Evolutionary conservation across 2,888 invertebrate species (phyloP).

Genomic region (Rhamphomyia laevipes): DNA sequence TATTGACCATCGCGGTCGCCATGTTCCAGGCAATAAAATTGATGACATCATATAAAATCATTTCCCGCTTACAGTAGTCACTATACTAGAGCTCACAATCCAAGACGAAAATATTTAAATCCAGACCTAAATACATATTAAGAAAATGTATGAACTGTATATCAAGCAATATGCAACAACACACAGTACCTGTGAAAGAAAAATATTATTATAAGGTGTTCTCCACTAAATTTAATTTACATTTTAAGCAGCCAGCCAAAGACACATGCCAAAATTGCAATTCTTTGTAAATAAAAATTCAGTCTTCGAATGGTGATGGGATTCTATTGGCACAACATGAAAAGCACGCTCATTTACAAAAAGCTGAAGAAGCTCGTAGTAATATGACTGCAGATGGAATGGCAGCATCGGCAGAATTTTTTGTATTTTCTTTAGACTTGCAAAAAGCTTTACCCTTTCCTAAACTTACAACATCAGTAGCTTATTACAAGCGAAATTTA

Average conservation of each 20-base stretch:
- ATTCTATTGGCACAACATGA: constrained; percentile 17
- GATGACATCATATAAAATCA: constrained; percentile 2
- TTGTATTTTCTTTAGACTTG: too few relatives aligned
- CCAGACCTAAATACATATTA: too few relatives aligned
- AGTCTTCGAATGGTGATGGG: constrained; percentile 11
- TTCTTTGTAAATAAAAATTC: constrained; percentile 11
- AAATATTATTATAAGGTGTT: constrained; percentile 18
- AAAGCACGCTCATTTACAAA: constrained; percentile 17
- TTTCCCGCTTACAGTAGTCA: constrained; percentile 9
- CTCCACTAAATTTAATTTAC: constrained; percentile 21
- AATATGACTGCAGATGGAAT: too few relatives aligned
- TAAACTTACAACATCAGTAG: too few relatives aligned
- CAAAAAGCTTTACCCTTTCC: too few relatives aligned
- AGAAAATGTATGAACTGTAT: too few relatives aligned
- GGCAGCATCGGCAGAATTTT: constrained; percentile 8
- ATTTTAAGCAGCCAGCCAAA: constrained; percentile 19
- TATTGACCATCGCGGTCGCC: constrained; percentile 12
- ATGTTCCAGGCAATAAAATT: constrained; percentile 2
- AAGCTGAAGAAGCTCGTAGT: constrained; percentile 14
- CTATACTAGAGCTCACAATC: constrained; percentile 16
- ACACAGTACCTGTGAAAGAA: constrained; percentile 17
- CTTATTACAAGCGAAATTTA: constrained; percentile 11
- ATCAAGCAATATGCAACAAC: too few relatives aligned
- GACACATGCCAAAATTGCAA: constrained; percentile 15
- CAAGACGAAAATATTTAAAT: too few relatives aligned